Percentiles rank a stretch among this genome's conserved stretches.
Evolutionary conservation across 1,140 invertebrate genomes (phyloP).

Genomic region (Drosophila mojavensis): DNA sequence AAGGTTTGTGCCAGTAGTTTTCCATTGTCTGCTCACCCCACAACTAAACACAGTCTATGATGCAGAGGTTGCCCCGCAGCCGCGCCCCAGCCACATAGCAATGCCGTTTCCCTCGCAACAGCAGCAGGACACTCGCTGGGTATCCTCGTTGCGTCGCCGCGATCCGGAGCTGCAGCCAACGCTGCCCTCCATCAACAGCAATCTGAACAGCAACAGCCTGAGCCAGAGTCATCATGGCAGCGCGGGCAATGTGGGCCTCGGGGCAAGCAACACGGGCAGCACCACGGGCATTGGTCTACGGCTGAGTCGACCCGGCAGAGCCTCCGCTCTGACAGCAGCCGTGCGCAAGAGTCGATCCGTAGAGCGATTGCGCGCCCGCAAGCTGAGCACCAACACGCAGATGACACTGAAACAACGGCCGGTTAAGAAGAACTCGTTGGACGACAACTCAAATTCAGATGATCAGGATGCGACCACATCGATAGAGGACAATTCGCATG

Average conservation of each 20-base stretch:
- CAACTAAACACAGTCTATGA: conserved; percentile 66
- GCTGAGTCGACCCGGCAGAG: conserved; percentile 59
- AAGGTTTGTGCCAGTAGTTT: conserved; percentile 62
- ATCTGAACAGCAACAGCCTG: conserved; percentile 60
- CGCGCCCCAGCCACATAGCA: conserved; percentile 57
- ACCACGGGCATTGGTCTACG: conserved; percentile 51
- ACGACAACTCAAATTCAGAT: conserved; percentile 83
- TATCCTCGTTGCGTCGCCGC: conserved; percentile 86
- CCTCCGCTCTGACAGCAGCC: conserved; percentile 60
- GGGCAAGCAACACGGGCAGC: conserved; percentile 29
- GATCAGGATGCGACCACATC: conserved; percentile 83
- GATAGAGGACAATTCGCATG: conserved; percentile 78
- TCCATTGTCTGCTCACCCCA: conserved; percentile 37
- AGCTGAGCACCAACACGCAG: conserved; percentile 69
- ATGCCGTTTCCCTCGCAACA: conserved; percentile 76
- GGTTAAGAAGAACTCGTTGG: conserved; percentile 77
- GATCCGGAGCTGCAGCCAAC: conserved; percentile 88
- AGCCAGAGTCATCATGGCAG: conserved; percentile 73
- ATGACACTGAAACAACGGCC: conserved; percentile 70
- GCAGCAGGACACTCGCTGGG: conserved; percentile 78
- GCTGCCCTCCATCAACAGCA: conserved; percentile 86
- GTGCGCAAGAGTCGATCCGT: conserved; percentile 85
- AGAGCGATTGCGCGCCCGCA: conserved; percentile 84
- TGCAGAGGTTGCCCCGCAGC: conserved; percentile 78
- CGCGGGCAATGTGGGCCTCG: conserved; percentile 64